Evolutionary conservation across 1,140 invertebrate genomes (phyloP).

Genomic region (Neodiprion pinetum): DNA sequence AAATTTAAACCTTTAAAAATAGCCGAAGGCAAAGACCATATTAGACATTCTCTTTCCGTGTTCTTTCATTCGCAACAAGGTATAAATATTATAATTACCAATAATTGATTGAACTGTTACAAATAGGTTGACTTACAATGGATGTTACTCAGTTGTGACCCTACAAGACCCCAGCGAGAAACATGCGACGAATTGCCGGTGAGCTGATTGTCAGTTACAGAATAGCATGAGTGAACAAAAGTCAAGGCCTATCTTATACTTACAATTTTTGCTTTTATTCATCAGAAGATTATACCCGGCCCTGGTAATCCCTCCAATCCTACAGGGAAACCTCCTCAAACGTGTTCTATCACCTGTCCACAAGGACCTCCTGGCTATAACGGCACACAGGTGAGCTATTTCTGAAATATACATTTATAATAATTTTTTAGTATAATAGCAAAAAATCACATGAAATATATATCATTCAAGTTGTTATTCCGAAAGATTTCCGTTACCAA

Average conservation of each 20-base stretch:
- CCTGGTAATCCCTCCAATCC: not conserved
- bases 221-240: not conserved
- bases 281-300: no score
- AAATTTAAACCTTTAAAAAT: no score
- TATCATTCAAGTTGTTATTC: no score
- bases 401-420: not conserved
- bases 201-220: not conserved
- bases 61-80: no score
- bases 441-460: no score
- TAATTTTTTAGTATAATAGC: not conserved
- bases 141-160: conserved; percentile 82
- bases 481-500: no score
- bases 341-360: conserved; percentile 64
- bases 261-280: no score
- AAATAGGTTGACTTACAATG: conserved; percentile 80
- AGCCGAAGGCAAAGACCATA: no score
- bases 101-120: conserved; percentile 20
- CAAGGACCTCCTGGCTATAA: conserved; percentile 67
- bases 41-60: no score
- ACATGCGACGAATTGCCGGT: conserved; percentile 74
- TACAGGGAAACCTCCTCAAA: not conserved
- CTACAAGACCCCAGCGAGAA: conserved; percentile 72
- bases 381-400: conserved; percentile 62
- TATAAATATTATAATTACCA: not conserved
- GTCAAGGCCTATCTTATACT: no score